A percentile compares a stretch with the other conserved stretches of the same genome.
These are phyloP conservation scores for Gambusia holbrooki DNA, from an alignment of 2,113 vertebrate genomes.

Conservation along the genomic window DNA sequence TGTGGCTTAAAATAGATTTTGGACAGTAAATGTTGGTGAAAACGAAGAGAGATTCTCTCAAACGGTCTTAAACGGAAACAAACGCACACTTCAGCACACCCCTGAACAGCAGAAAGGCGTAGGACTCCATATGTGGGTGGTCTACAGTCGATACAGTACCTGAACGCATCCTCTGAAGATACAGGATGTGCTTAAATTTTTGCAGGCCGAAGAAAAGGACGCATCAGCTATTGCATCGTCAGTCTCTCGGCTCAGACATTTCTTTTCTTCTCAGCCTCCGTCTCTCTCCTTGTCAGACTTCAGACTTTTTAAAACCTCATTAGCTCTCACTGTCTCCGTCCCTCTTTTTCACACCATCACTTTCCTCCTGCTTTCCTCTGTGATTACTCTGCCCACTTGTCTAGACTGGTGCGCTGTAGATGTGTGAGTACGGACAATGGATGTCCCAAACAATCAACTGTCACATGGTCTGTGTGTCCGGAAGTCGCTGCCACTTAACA, in stretches of 20 bases:
- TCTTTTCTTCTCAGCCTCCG: not conserved
- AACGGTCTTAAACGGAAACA: not conserved
- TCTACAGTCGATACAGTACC: too few relatives aligned
- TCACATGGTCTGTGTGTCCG: too few relatives aligned
- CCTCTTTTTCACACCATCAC: conserved; percentile 52
- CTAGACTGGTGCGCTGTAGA: conserved; percentile 39
- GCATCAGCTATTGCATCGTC: not conserved
- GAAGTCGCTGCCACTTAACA: too few relatives aligned
- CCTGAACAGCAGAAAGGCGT: too few relatives aligned
- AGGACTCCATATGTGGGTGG: too few relatives aligned
- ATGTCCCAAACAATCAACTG: too few relatives aligned
- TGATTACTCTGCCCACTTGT: conserved; percentile 67
- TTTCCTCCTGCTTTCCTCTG: conserved; percentile 45
- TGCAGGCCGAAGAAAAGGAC: not conserved
- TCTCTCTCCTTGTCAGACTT: not conserved
- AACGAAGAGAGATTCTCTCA: not conserved
- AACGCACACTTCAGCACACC: too few relatives aligned
- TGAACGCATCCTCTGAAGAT: too few relatives aligned
- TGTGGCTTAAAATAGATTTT: not conserved
- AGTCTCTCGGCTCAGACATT: not conserved
- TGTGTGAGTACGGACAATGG: too few relatives aligned
- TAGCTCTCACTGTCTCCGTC: conserved; percentile 46
- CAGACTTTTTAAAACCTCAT: conserved; percentile 42
- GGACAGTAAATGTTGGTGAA: not conserved
- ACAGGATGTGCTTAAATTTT: not conserved